Conservation (phyloP, 1,140 invertebrate genomes). For the Stegodyphus mimosarum region DNA sequence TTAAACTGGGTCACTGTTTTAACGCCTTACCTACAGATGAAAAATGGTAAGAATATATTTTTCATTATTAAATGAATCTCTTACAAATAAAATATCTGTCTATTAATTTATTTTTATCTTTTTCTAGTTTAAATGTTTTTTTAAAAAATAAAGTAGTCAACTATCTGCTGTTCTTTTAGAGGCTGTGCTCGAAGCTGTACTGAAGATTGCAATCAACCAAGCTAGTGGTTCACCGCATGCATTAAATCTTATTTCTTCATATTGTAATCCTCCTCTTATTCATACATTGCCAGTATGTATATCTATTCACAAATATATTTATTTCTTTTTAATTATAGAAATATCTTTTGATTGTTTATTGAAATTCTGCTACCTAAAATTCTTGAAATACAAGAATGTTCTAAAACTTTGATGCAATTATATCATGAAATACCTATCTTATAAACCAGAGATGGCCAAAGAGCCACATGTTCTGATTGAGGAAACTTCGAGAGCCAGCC, state of each 20-base stretch:
- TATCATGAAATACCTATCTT: too few relatives aligned
- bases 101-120: background rate
- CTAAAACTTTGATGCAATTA: too few relatives aligned
- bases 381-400: too few relatives aligned
- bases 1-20: slow-evolving; percentile 38
- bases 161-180: background rate
- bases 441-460: too few relatives aligned
- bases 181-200: background rate
- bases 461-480: too few relatives aligned
- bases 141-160: background rate
- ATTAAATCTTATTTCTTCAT: slow-evolving; percentile 32
- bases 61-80: background rate
- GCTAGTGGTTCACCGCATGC: slow-evolving; percentile 32
- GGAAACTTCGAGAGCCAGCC: too few relatives aligned
- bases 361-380: too few relatives aligned
- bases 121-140: background rate
- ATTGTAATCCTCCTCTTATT: slow-evolving; percentile 41
- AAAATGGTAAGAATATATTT: slow-evolving; percentile 16
- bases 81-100: background rate
- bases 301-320: background rate
- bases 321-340: background rate
- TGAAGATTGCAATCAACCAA: slow-evolving; percentile 27
- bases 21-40: slow-evolving; percentile 25
- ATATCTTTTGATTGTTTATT: background rate
- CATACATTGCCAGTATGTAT: slow-evolving; percentile 39